Base-by-base conservation (phyloP, 2,113 vertebrate species). In the Noturus placidus region DNA sequence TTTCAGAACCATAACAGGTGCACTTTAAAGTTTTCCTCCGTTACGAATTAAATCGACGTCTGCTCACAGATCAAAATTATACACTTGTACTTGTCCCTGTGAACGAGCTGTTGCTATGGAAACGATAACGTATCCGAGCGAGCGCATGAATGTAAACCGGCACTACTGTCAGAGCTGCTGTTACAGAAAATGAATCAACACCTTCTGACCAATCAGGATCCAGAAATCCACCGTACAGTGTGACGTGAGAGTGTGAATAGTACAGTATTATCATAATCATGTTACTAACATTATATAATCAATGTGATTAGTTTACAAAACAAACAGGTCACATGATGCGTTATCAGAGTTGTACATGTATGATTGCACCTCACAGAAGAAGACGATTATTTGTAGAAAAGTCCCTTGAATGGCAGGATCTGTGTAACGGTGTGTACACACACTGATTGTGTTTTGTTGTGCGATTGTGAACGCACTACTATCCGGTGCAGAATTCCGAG, bases 401-500 rank as follows among this genome's bases (percentile, higher is more conserved):
- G 46, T 50, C 46, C 9, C 8, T 50, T 10, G 9, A 50, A 0
- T 27, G 2, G 10, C 61, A 10, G 7, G 25, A 27, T 27, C 10
- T 13, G 61, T 33, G n/a, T 69, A 13, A 65, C 11, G 61, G 61
- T n/a, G 61, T 27, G 74, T 52, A n/a, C 6, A 15, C 15, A 52
- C 50, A 38, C 30, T 25, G 50, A 38, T 27, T 22, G 8, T 83
- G 61, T 30, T 30, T 14, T 50, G n/a, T 11, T 38, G 20, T 56
- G 83, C 22, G 42, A 72, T 13, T 54, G 61, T 79, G 76, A 65
- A 42, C 27, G 1, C 46, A 30, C 57, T 38, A 2, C 69, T 56
- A 6, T 52, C 27, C 6, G 67, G 4, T 82, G 46, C 91, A 99
- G 98, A 98, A 96, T 0, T 97, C 98, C 90, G 93, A 95, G n/a